phyloP scores from a whole-genome alignment of 1,140 invertebrate species.

The Listronotus oregonensis region DNA sequence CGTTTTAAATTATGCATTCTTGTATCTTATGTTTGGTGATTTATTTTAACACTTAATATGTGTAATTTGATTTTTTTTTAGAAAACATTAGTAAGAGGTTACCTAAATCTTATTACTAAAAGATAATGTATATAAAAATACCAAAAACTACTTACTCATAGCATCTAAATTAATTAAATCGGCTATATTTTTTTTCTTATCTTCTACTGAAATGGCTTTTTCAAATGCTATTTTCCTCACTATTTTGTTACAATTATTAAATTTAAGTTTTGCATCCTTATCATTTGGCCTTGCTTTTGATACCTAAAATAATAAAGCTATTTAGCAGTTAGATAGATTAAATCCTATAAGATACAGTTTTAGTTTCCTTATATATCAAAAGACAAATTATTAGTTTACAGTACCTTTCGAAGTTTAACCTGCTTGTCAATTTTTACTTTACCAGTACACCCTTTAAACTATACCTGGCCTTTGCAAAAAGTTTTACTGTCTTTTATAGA shows the following conservation, averaged over 20 bases:
- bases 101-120: too few relatives aligned
- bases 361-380: too few relatives aligned
- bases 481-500: too few relatives aligned
- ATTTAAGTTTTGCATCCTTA: slow-evolving; percentile 93
- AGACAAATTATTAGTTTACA: too few relatives aligned
- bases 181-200: slow-evolving; percentile 82
- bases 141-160: slow-evolving; percentile 73
- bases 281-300: slow-evolving; percentile 90
- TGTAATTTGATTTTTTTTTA: too few relatives aligned
- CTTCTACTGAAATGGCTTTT: slow-evolving; percentile 94
- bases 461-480: too few relatives aligned
- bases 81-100: too few relatives aligned
- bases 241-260: slow-evolving; percentile 93
- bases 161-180: slow-evolving; percentile 86
- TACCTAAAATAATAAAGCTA: slow-evolving; percentile 65
- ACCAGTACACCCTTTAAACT: too few relatives aligned
- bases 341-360: too few relatives aligned
- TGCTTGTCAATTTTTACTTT: neutral
- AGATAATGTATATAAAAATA: neutral
- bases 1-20: too few relatives aligned
- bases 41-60: too few relatives aligned
- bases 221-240: slow-evolving; percentile 94
- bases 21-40: too few relatives aligned
- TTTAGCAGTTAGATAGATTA: slow-evolving; percentile 18
- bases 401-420: neutral